These are phyloP conservation scores for Drosophila kanekoi DNA, from an alignment of 2,888 invertebrate species.

Conservation along the genomic window DNA sequence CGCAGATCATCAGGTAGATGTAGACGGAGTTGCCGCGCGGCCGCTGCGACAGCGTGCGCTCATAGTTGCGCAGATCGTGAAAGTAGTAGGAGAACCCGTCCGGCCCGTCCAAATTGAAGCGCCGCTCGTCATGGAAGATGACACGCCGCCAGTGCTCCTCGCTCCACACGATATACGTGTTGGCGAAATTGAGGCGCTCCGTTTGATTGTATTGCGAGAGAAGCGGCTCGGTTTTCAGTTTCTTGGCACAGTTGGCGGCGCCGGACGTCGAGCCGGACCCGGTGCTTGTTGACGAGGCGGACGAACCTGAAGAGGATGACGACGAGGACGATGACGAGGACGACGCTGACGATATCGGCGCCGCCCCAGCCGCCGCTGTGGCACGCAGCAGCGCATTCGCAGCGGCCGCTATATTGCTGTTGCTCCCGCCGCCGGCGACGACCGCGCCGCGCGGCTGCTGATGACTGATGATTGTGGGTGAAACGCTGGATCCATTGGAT, in stretches of 20 bases:
- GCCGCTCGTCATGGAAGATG: constrained; percentile 83
- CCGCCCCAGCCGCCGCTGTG: constrained; percentile 52
- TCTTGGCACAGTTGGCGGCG: constrained; percentile 78
- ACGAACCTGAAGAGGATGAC: constrained; percentile 53
- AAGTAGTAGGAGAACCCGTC: constrained; percentile 84
- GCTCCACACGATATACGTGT: constrained; percentile 81
- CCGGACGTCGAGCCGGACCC: constrained; percentile 37
- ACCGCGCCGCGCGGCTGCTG: constrained; percentile 30
- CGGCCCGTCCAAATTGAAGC: constrained; percentile 83
- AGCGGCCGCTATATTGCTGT: constrained; percentile 70
- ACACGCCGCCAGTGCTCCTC: constrained; percentile 83
- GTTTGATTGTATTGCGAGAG: constrained; percentile 82
- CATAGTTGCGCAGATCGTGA: constrained; percentile 83
- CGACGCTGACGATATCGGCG: constrained; percentile 8
- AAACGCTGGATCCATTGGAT: constrained; percentile 82
- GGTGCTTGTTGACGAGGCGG: constrained; percentile 55
- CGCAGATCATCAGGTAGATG: constrained; percentile 83
- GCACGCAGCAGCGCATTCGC: constrained; percentile 71
- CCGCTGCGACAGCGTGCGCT: constrained; percentile 82
- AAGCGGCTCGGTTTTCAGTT: constrained; percentile 81
- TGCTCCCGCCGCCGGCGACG: constrained; percentile 47
- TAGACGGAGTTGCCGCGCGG: constrained; percentile 84
- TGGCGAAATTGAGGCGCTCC: constrained; percentile 82
- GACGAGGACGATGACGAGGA: constrained; percentile 45
- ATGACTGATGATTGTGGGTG: constrained; percentile 74